Evolutionary conservation across 1,140 invertebrate genomes (phyloP), one percentile per base, ranked within the genome.

Genomic region (Babylonia areolata): DNA sequence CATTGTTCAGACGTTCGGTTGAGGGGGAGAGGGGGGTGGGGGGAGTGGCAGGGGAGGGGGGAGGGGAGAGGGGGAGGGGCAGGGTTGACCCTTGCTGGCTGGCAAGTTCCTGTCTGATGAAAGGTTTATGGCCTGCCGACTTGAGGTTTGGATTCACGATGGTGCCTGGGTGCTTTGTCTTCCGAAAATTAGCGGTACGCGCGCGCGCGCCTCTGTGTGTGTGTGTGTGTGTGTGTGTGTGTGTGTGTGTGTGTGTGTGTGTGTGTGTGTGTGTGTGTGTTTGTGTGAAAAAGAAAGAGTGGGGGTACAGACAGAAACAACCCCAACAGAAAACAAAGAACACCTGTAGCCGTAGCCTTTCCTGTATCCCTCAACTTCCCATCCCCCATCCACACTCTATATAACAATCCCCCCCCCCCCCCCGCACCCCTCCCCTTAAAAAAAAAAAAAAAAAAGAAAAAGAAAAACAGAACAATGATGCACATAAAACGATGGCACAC

Each of bases 171-270:
- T 64, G 58, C 28, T 23, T 64, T 12, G 17, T 12, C 23, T 3
- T 64, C 17, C n/a, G n/a, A n/a, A n/a, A n/a, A n/a, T n/a, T n/a
- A n/a, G n/a, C n/a, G n/a, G n/a, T n/a, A n/a, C n/a, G n/a, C n/a
- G n/a, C n/a, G n/a, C n/a, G n/a, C n/a, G n/a, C n/a, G n/a, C n/a
- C n/a, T n/a, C n/a, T n/a, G n/a, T 64, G 58, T 64, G 58, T 64
- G 58, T 64, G 58, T 64, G 58, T 64, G 58, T 64, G 58, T 64
- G 58, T 64, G 58, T 64, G 58, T 64, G 58, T 64, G 58, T 64
- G 58, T 11, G 58, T 64, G 58, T 64, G 58, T 64, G 58, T 64
- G 58, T 64, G 58, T 11, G 6, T 64, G 58, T 11, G 58, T 64
- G 58, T 11, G 58, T 2, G 58, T 64, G 6, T 23, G 23, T 23